A percentile compares a stretch with the other conserved stretches of the same genome.
Conservation (phyloP, 2,113 vertebrate genomes). For the Austrofundulus limnaeus region DNA sequence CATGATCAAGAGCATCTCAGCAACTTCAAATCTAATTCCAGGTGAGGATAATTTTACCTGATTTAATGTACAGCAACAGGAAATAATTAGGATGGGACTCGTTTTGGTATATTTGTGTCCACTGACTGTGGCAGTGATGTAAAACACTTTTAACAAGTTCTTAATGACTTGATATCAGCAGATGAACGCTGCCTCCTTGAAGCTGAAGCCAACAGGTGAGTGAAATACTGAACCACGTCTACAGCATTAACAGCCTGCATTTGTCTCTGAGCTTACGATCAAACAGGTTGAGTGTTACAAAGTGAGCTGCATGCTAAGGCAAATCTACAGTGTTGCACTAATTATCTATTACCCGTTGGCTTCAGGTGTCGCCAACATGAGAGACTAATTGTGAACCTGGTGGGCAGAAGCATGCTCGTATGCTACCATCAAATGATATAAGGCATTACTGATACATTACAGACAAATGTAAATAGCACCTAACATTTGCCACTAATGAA, state of each 20-base stretch:
- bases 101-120: background rate
- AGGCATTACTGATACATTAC: conserved; percentile 71
- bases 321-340: conserved; percentile 33
- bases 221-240: conserved; percentile 5
- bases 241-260: conserved; percentile 22
- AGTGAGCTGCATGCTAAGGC: conserved; percentile 58
- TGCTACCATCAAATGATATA: conserved; percentile 70
- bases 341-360: conserved; percentile 47
- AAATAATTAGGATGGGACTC: background rate
- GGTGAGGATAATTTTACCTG: conserved; percentile 15
- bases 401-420: conserved; percentile 65
- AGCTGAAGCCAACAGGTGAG: conserved; percentile 63
- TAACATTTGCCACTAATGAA: conserved; percentile 74
- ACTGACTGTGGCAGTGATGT: conserved; percentile 1
- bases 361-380: conserved; percentile 51
- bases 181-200: conserved; percentile 48
- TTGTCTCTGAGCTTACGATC: conserved; percentile 8
- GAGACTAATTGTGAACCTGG: conserved; percentile 26
- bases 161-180: conserved; percentile 22
- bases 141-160: conserved; percentile 1
- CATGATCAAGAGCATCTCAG: background rate
- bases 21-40: conserved; percentile 19
- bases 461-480: conserved; percentile 71
- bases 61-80: conserved; percentile 33
- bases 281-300: conserved; percentile 44